These are phyloP conservation scores for Eudyptes chrysolophus DNA, from an alignment of 2,113 vertebrate genomes.

Conservation along the genomic window DNA sequence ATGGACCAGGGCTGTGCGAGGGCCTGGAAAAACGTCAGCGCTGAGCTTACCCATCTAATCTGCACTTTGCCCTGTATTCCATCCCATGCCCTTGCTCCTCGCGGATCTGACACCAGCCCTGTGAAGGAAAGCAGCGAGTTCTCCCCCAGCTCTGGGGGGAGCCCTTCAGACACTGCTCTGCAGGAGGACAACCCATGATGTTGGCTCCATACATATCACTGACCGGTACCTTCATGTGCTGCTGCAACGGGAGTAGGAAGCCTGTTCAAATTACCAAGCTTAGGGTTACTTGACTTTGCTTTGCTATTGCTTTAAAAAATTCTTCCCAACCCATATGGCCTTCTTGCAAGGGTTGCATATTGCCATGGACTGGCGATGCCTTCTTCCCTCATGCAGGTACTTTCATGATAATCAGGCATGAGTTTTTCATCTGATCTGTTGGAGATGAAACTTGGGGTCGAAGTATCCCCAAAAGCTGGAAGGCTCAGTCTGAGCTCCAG, in stretches of 20 bases:
- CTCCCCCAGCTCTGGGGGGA: background rate
- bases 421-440: background rate
- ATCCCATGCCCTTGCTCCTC: background rate
- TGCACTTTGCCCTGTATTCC: no score
- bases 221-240: background rate
- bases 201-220: no score
- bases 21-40: background rate
- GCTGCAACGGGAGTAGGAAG: background rate
- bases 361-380: background rate
- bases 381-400: background rate
- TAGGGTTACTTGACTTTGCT: background rate
- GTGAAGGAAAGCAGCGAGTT: background rate
- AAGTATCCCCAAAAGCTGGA: background rate
- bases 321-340: background rate
- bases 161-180: background rate
- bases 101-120: background rate
- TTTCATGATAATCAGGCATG: background rate
- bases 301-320: background rate
- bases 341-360: accelerated
- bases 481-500: background rate
- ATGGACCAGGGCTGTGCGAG: accelerated
- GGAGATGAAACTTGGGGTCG: background rate
- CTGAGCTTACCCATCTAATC: background rate
- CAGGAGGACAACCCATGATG: background rate
- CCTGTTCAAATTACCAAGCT: background rate